Conservation (phyloP, 2,888 invertebrate species). For the Masnerella sp. region DNA sequence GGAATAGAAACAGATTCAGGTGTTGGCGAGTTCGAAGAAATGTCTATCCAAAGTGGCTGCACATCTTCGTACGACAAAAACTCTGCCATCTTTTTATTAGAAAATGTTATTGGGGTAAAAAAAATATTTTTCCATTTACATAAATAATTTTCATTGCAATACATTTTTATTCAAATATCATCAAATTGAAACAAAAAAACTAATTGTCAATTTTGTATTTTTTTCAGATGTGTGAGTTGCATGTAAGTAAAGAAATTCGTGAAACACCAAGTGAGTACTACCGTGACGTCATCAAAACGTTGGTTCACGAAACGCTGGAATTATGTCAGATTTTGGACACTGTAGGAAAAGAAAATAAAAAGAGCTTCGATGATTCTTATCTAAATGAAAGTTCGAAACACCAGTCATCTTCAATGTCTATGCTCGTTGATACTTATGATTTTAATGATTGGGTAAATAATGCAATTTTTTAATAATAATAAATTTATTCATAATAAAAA, state of each 20-base stretch:
- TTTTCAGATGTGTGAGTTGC: slow-evolving; percentile 79
- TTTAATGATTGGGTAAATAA: slow-evolving; percentile 91
- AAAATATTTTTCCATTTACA: not conserved
- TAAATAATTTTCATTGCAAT: no score
- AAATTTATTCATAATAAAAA: not conserved
- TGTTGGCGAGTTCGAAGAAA: slow-evolving; percentile 79
- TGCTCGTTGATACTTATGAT: slow-evolving; percentile 87
- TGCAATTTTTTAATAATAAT: not conserved
- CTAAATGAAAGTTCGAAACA: slow-evolving; percentile 81
- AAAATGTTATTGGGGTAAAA: slow-evolving; percentile 30
- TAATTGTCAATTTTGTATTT: not conserved
- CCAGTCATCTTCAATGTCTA: slow-evolving; percentile 80
- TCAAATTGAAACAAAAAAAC: not conserved
- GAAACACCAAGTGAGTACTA: slow-evolving; percentile 88
- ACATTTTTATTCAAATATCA: no score
- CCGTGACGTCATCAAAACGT: slow-evolving; percentile 93
- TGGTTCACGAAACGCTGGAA: slow-evolving; percentile 94
- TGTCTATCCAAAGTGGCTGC: slow-evolving; percentile 62
- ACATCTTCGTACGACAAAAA: slow-evolving; percentile 64
- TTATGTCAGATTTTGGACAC: slow-evolving; percentile 93
- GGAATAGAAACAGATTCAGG: slow-evolving; percentile 93
- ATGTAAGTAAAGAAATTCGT: slow-evolving; percentile 74
- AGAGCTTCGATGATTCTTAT: slow-evolving; percentile 73
- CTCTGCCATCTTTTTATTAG: slow-evolving; percentile 15
- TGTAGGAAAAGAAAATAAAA: slow-evolving; percentile 82